A percentile compares a stretch with the other conserved stretches of the same genome.
Evolutionary conservation across 2,113 vertebrate genomes (phyloP).

Genomic region (Carlito syrichta): DNA sequence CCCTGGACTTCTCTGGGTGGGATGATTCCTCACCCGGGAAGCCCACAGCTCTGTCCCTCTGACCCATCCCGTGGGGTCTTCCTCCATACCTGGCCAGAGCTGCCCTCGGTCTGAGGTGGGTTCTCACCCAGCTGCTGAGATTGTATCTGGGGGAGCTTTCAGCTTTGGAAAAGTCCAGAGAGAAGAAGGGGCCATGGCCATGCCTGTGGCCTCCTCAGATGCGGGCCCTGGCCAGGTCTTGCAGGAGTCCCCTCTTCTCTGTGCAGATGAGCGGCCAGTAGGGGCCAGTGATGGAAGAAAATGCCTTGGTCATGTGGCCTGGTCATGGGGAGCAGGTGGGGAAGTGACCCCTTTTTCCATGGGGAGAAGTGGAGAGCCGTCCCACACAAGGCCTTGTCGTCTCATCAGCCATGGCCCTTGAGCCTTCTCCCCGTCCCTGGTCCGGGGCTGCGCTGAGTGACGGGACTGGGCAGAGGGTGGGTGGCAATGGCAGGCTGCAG

Average conservation of each 20-base stretch:
- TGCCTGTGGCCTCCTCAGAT: background rate
- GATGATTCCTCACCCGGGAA: background rate
- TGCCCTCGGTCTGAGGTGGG: background rate
- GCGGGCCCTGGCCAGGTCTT: background rate
- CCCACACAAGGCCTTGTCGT: background rate
- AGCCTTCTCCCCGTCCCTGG: accelerated
- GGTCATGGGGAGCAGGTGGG: background rate
- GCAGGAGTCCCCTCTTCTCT: background rate
- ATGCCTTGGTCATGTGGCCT: background rate
- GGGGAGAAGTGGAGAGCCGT: no score
- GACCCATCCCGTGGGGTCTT: background rate
- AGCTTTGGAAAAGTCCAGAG: background rate
- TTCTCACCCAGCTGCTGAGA: background rate
- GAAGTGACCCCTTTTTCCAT: background rate
- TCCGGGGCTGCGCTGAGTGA: background rate
- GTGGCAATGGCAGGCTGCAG: background rate
- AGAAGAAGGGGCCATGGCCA: accelerated
- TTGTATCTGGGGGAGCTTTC: background rate
- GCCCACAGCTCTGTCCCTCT: background rate
- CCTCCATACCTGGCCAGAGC: background rate
- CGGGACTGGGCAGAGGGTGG: background rate
- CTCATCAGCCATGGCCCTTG: background rate
- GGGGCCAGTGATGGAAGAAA: background rate
- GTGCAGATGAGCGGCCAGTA: no score
- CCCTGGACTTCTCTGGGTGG: background rate